Base-by-base conservation (phyloP, 2,797 vertebrate genomes). In the Arctocebus calabarensis region DNA sequence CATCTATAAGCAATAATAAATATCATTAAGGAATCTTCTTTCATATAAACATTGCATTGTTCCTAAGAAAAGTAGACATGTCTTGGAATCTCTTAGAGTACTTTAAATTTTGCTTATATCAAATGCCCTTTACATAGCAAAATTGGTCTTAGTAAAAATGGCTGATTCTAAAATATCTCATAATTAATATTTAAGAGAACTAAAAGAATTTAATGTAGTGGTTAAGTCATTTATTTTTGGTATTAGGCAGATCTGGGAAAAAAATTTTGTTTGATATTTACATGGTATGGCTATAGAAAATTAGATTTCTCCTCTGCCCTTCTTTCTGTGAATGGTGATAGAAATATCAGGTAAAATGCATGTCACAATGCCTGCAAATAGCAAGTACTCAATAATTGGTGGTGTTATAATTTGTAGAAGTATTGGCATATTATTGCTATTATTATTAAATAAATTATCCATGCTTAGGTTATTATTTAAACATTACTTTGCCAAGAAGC, bases 21-120 rank as follows among this genome's bases (percentile, higher is more conserved):
- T 77, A 52, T 75, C 62, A 40, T 81, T 82, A 59, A 71, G 2
- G 6, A 59, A 59, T 52, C 83, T 32, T n/a, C 1, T 43, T 7
- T 70, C 52, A 27, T 3, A 66, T 23, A 71, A 96, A 70, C 20
- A 78, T 68, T 66, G 3, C 48, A 52, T 77, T 77, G 7, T 7
- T 89, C 22, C 27, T 7, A 85, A 84, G 12, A 66, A 85, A 95
- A 85, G n/a, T 48, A 12, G 34, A 92, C 89, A 82, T 64, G 29
- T 16, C n/a, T 55, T 64, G 4, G 10, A 75, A 45, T 43, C 40
- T 82, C 32, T 81, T 6, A 61, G 29, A 34, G 2, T n/a, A 70
- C 6, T 92, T 70, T 82, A 78, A 73, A 92, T 77, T 81, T 71
- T 27, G 64, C 4, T 77, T 32, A 22, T 70, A 59, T 29, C 17